Evolutionary conservation across 2,797 vertebrate species (phyloP), one percentile per base, ranked within the genome.

Genomic region (Eupleurogrammus muticus): DNA sequence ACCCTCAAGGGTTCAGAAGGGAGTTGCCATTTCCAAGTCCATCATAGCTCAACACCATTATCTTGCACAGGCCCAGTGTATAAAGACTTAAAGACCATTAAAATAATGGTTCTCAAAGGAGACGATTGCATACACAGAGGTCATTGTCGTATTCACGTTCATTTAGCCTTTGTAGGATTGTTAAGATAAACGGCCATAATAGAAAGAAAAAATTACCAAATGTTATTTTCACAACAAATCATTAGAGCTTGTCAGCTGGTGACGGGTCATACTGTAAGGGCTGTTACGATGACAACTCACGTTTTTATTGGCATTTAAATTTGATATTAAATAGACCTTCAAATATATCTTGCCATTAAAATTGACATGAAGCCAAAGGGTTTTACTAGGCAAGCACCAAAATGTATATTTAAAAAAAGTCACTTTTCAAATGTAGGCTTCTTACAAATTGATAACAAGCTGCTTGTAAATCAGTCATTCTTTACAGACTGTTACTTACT

Each of bases 61-160:
- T 54, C 64, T 69, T 78, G 58, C 75, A 79, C 34, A 9, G 46
- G 35, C 50, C 34, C 52, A 34, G 61, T 19, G 19, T 51, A 66
- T 82, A 76, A 86, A 83, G 68, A 52, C 57, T 48, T 71, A 61
- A 28, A 28, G 28, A 56, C 28, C 64, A 54, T 74, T 67, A 62
- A 50, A 75, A 77, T 86, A 89, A 87, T 84, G 68, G 70, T 70
- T 85, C 81, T 81, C 70, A 58, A 44, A 77, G 60, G 79, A 71
- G 51, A 46, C 42, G 52, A 13, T 34, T 56, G 78, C 70, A 70
- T 77, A 24, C 73, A 79, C 71, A 67, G 11, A 78, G 44, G 50
- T 24, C 20, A 62, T 52, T 7, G 23, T 82, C 78, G 75, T 80
- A 77, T 57, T 70, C 66, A 84, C 67, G 59, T 69, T 70, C 63